A percentile compares a stretch with the other conserved stretches of the same genome.
phyloP scores from a whole-genome alignment of 2,113 vertebrate species.

The Rattus rattus region DNA sequence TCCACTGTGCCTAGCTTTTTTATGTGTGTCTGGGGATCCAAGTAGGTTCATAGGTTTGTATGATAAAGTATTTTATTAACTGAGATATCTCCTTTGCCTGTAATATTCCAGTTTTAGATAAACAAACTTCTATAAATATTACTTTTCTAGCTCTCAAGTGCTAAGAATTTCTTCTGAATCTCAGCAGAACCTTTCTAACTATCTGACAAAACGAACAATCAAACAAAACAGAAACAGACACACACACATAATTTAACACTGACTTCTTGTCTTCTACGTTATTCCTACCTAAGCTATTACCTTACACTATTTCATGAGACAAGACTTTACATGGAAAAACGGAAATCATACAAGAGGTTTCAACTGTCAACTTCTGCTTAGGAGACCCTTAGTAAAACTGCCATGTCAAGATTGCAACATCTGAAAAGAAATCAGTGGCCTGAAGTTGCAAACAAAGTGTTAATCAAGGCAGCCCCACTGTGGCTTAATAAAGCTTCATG shows the following conservation, averaged over 20 bases:
- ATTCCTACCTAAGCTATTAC: neutral
- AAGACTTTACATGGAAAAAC: neutral
- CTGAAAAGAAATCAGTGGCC: slow-evolving; percentile 67
- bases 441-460: slow-evolving; percentile 79
- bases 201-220: neutral
- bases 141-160: neutral
- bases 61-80: neutral
- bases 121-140: neutral
- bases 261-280: neutral
- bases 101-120: neutral
- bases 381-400: slow-evolving; percentile 65
- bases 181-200: neutral
- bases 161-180: neutral
- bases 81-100: neutral
- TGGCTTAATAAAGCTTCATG: slow-evolving; percentile 82
- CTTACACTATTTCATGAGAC: slow-evolving; percentile 50
- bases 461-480: slow-evolving; percentile 78
- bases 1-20: too few relatives aligned
- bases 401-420: slow-evolving; percentile 67
- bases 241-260: neutral
- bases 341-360: slow-evolving; percentile 5
- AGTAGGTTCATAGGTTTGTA: neutral
- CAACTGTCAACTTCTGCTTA: slow-evolving; percentile 57
- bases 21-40: neutral
- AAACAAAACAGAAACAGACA: neutral